Evolutionary conservation across 2,797 vertebrate species (phyloP), one percentile per base, ranked within the genome.

Genomic region (Macropus fuliginosus): DNA sequence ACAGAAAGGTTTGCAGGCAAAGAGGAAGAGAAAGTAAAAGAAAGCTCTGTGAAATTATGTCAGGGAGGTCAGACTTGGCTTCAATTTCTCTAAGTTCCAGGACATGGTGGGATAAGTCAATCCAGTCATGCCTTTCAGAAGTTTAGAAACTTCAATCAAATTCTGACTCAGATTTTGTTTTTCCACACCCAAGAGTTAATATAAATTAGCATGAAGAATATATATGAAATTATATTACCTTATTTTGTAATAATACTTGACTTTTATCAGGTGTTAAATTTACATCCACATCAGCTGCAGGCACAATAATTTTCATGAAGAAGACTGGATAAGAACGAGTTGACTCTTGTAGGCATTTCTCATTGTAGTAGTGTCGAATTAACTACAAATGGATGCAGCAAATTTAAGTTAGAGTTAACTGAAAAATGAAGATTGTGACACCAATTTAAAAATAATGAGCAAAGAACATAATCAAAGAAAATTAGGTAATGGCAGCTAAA

Each of bases 261-360:
- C 98, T 99, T 99, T 99, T 99, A 98, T 99, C 99, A 34, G 99
- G 99, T 0, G 99, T 99, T 98, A 99, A 90, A 96, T 99, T 99
- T 92, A 99, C 99, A 92, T 99, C 99, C 95, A 99, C 98, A 28
- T 99, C 97, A 59, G 99, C 99, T 21, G 99, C 97, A 54, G 99
- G 98, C 94, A 99, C 98, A 21, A 98, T 98, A 96, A 99, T 98
- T 98, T 98, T 99, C 94, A 99, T 98, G 98, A 99, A 99, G 92
- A 99, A 98, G 95, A 98, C 97, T 74, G 99, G 99, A 96, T 99
- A 99, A 1, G 99, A 99, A 91, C 98, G 98, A 96, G 98, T 97
- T 1, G 98, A 96, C 56, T 99, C 99, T 46, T 98, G 99, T 4
- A 98, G 97, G 40, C 97, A 99, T 97, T 99, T 99, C 95, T 98